These are phyloP conservation scores for Hirtodrosophila alboralis DNA, from an alignment of 2,888 invertebrate species.

Conservation along the genomic window DNA sequence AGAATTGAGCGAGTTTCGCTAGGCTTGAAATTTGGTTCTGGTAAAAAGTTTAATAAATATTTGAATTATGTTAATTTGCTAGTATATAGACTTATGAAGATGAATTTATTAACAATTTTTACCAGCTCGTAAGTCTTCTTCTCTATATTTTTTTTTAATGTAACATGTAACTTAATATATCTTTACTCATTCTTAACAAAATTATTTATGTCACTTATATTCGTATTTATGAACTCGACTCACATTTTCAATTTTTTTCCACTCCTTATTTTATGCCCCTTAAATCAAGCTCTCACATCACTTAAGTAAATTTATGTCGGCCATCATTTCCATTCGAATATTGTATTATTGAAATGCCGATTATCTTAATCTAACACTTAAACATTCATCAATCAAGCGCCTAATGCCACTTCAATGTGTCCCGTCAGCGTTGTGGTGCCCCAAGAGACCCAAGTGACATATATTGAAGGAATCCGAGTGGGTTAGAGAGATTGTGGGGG, in stretches of 20 bases:
- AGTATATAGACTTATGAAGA: no score
- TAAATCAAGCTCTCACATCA: constrained; percentile 45
- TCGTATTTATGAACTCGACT: constrained; percentile 6
- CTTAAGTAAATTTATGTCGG: constrained; percentile 42
- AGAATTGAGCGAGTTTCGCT: no score
- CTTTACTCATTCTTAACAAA: no score
- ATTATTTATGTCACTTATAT: no score
- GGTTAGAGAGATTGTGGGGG: constrained; percentile 25
- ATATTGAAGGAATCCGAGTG: constrained; percentile 32
- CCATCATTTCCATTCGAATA: constrained; percentile 26
- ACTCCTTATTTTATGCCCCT: constrained; percentile 18
- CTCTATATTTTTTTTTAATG: no score
- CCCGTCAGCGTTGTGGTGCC: constrained; percentile 19
- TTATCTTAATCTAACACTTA: constrained; percentile 76
- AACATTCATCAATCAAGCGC: constrained; percentile 73
- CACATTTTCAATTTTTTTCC: constrained; percentile 6
- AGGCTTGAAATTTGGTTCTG: no score
- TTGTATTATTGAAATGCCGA: constrained; percentile 77
- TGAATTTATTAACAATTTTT: no score
- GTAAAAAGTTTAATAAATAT: no score
- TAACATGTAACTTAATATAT: no score
- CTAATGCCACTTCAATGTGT: constrained; percentile 64
- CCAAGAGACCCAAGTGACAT: constrained; percentile 22
- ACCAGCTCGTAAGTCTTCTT: no score
- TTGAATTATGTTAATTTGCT: no score